Base-by-base conservation (phyloP, 2,888 invertebrate genomes). In the Steinernema hermaphroditum region DNA sequence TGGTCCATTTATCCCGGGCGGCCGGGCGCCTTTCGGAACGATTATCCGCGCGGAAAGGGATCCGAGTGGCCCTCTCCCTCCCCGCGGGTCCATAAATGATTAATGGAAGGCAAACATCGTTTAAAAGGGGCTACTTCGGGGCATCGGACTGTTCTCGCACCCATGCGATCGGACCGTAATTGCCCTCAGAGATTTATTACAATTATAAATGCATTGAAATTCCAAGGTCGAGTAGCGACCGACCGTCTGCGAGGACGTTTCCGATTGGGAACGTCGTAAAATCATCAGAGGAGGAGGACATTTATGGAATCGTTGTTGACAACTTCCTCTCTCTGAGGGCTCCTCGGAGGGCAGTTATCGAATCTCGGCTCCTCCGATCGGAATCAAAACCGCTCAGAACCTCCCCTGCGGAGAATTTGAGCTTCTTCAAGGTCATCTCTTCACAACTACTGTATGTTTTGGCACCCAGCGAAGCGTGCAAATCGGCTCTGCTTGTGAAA, bases 101-200 rank as follows among this genome's bases (percentile, higher is more conserved):
- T 50, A 50, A 50, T 50, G 50, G 50, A 50, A 50, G 50, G 50
- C 50, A 50, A 50, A 50, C 50, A 50, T 50, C 50, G 50, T 50
- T 22, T 37, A 22, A 12, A 50, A 24, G 50, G 50, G 22, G 22
- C 50, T 16, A 46, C 46, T 46, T 46, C 19, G n/a, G n/a, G n/a
- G 46, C 16, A n/a, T 46, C 46, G 46, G 46, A 14, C 46, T 43
- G 9, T 14, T 43, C 43, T 8, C 43, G 43, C n/a, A 46, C 16
- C 19, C 46, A 19, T 46, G 19, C 9, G 22, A 50, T 4, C 2
- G 12, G 24, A 50, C 50, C 50, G 50, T 50, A 50, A 50, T 50
- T 50, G 50, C 50, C 2, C 22, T 24, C 22, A n/a, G 50, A 50
- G 50, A 50, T 50, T 50, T 50, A 50, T 50, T 50, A 50, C 50